These are phyloP conservation scores for Drosophila biarmipes DNA, from an alignment of 1,140 invertebrate species.

Conservation along the genomic window DNA sequence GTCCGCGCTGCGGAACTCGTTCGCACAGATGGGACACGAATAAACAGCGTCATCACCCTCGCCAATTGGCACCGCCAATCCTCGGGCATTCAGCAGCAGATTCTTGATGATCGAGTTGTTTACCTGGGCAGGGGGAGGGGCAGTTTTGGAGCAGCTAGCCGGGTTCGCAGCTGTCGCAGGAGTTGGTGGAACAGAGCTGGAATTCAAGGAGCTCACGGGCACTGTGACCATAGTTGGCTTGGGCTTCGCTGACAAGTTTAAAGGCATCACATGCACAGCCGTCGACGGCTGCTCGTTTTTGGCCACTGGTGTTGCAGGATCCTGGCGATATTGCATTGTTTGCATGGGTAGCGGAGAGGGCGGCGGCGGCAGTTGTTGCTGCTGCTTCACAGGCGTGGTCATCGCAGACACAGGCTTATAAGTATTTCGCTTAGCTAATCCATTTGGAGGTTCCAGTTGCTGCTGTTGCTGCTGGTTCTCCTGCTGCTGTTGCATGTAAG, in stretches of 20 bases:
- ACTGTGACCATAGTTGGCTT: constrained; percentile 46
- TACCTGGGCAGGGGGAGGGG: constrained; percentile 22
- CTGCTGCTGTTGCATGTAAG: constrained; percentile 49
- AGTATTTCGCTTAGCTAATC: constrained; percentile 46
- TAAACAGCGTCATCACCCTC: constrained; percentile 86
- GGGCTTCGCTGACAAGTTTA: constrained; percentile 45
- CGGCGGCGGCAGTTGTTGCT: constrained; percentile 47
- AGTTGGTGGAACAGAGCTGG: background rate
- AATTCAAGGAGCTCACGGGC: constrained; percentile 49
- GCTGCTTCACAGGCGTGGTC: constrained; percentile 17
- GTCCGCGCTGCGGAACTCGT: constrained; percentile 88
- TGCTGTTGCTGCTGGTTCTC: constrained; percentile 47
- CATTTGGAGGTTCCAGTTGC: constrained; percentile 56
- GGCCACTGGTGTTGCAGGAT: constrained; percentile 55
- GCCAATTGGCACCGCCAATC: constrained; percentile 84
- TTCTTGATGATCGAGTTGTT: constrained; percentile 94
- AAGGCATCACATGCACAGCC: constrained; percentile 34
- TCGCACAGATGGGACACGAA: constrained; percentile 88
- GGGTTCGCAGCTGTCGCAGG: background rate
- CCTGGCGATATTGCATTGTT: constrained; percentile 65
- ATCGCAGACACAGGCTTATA: constrained; percentile 26
- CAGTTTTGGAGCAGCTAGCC: constrained; percentile 18
- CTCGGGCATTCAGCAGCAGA: constrained; percentile 89
- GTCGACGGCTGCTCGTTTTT: constrained; percentile 51
- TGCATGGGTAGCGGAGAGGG: constrained; percentile 50